These are phyloP conservation scores for Elgaria multicarinata DNA, from an alignment of 2,113 vertebrate genomes.

Conservation along the genomic window DNA sequence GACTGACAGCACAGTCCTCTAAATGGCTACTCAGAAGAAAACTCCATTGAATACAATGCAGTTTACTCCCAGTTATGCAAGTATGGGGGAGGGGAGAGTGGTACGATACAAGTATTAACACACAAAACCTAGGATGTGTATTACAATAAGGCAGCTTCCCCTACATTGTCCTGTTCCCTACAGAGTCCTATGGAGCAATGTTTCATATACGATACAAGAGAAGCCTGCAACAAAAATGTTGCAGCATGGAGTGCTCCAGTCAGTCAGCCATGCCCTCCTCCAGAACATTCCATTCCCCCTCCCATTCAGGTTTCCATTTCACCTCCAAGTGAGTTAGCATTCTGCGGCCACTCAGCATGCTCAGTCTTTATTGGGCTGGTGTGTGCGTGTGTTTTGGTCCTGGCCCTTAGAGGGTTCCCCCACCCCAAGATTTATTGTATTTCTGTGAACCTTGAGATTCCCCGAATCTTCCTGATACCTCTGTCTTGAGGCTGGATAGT, in stretches of 20 bases:
- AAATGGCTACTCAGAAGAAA: too few species aligned
- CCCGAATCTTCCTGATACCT: too few species aligned
- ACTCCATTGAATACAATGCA: too few species aligned
- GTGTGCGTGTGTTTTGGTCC: too few species aligned
- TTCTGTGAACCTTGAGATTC: too few species aligned
- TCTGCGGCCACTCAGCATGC: neutral
- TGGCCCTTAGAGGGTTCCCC: too few species aligned
- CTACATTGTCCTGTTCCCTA: neutral
- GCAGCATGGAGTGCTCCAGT: neutral
- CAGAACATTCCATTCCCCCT: neutral
- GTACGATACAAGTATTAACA: neutral
- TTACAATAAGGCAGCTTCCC: neutral
- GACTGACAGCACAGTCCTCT: too few species aligned
- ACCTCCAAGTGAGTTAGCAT: neutral
- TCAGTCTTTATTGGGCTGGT: neutral
- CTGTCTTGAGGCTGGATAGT: too few species aligned
- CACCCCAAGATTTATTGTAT: too few species aligned
- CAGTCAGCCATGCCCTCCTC: neutral
- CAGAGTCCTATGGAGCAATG: neutral
- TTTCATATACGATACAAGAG: neutral
- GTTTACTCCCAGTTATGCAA: too few species aligned
- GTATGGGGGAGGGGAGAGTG: too few species aligned
- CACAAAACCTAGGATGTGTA: neutral
- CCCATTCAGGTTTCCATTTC: neutral
- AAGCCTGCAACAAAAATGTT: neutral